phyloP scores from a whole-genome alignment of 2,797 vertebrate species.

The Falco novaeseelandiae region DNA sequence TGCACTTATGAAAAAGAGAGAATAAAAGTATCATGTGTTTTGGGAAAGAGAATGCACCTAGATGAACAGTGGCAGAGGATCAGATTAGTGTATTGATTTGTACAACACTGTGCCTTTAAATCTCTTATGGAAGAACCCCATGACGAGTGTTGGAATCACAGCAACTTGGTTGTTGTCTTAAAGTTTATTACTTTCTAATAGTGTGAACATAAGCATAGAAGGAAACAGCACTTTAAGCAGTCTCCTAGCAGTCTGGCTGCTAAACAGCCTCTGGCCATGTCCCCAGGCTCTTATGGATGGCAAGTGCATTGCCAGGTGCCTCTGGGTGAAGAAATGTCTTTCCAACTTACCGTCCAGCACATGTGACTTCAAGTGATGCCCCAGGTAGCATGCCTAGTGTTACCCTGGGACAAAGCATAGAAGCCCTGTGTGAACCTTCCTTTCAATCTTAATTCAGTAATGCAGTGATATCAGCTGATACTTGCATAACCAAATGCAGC shows the following conservation, averaged over 20 bases:
- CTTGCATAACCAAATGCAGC: neutral
- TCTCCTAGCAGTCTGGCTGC: neutral
- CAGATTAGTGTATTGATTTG: neutral
- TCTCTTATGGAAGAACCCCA: neutral
- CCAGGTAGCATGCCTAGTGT: neutral
- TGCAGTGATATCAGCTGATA: neutral
- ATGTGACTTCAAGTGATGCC: neutral
- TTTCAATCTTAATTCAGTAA: neutral
- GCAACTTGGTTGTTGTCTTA: neutral
- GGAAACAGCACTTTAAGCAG: neutral
- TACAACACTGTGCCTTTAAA: slow-evolving; percentile 1
- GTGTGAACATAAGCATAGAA: neutral
- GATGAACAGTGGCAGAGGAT: neutral
- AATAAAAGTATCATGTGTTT: neutral
- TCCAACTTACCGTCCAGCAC: neutral
- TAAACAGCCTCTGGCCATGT: neutral
- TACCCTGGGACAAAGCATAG: neutral
- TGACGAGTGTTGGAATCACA: slow-evolving; percentile 22
- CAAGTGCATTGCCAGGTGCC: neutral
- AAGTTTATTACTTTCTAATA: slow-evolving; percentile 15
- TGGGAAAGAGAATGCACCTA: neutral
- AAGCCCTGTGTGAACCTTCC: neutral
- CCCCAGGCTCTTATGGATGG: neutral
- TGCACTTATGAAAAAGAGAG: neutral
- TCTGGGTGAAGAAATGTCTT: neutral